Percentiles rank a stretch among this genome's conserved stretches.
These are phyloP conservation scores for Harpalus rubripes DNA, from an alignment of 2,888 invertebrate species.

Conservation along the genomic window DNA sequence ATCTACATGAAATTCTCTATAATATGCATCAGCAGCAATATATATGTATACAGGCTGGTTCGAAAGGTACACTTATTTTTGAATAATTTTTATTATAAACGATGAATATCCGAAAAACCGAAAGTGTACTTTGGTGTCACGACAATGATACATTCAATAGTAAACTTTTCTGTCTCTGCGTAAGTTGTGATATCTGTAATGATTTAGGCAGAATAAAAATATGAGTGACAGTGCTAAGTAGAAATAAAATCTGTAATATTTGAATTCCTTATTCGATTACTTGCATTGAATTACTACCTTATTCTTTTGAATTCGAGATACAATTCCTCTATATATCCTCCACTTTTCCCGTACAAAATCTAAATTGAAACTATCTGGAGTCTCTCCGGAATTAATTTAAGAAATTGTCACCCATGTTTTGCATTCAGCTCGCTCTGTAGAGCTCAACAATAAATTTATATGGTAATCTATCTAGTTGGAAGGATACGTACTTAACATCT, in stretches of 20 bases:
- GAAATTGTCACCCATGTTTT: constrained; percentile 2
- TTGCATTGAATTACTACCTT: neutral
- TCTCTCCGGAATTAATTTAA: constrained; percentile 1
- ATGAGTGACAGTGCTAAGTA: too few species aligned
- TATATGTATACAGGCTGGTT: too few species aligned
- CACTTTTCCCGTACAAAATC: neutral
- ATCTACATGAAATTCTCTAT: too few species aligned
- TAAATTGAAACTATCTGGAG: neutral
- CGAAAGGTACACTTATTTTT: too few species aligned
- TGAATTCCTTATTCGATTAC: neutral
- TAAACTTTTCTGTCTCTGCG: too few species aligned
- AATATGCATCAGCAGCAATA: too few species aligned
- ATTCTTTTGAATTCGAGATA: neutral
- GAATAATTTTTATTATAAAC: too few species aligned
- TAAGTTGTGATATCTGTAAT: too few species aligned
- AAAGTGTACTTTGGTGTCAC: too few species aligned
- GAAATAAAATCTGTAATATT: neutral
- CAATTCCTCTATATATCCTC: neutral
- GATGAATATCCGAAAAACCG: too few species aligned
- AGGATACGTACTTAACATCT: constrained; percentile 9
- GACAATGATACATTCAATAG: too few species aligned
- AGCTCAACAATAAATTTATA: constrained; percentile 39
- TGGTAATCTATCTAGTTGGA: constrained; percentile 47
- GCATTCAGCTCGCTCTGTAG: neutral
- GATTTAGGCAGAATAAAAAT: too few species aligned